These are phyloP conservation scores for Myotis davidii DNA, from an alignment of 2,113 vertebrate species.

Conservation along the genomic window DNA sequence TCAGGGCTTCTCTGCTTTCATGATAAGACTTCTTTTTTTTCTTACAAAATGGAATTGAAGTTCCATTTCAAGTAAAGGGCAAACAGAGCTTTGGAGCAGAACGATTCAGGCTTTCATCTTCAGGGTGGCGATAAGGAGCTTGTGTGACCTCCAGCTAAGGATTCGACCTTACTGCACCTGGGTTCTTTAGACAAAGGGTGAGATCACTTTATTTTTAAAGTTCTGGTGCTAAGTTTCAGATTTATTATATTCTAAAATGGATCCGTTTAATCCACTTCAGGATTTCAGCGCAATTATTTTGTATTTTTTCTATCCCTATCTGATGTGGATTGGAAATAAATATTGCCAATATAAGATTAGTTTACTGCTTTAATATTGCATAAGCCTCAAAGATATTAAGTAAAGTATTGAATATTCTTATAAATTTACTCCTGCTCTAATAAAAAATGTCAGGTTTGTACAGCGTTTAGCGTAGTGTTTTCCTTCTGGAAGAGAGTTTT, in stretches of 20 bases:
- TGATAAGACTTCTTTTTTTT: neutral
- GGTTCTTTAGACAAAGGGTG: neutral
- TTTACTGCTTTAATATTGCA: neutral
- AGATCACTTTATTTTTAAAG: neutral
- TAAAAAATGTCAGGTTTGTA: neutral
- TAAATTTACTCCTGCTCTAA: neutral
- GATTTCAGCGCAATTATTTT: conserved; percentile 13
- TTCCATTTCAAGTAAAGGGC: neutral
- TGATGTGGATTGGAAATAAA: neutral
- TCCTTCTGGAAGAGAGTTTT: neutral
- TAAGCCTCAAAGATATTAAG: neutral
- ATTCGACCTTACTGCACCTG: neutral
- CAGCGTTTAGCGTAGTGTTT: neutral
- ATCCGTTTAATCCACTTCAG: neutral
- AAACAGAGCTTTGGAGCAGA: neutral
- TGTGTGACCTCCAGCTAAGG: neutral
- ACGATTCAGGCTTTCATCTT: neutral
- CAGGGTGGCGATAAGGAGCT: neutral
- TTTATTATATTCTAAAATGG: neutral
- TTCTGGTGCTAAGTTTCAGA: neutral
- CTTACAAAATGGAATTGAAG: neutral
- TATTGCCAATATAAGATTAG: neutral
- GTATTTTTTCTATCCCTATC: neutral
- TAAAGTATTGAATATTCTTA: neutral
- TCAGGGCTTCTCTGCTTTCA: neutral